These are phyloP conservation scores for Amazona guildingii DNA, from an alignment of 2,113 vertebrate genomes.

Conservation along the genomic window DNA sequence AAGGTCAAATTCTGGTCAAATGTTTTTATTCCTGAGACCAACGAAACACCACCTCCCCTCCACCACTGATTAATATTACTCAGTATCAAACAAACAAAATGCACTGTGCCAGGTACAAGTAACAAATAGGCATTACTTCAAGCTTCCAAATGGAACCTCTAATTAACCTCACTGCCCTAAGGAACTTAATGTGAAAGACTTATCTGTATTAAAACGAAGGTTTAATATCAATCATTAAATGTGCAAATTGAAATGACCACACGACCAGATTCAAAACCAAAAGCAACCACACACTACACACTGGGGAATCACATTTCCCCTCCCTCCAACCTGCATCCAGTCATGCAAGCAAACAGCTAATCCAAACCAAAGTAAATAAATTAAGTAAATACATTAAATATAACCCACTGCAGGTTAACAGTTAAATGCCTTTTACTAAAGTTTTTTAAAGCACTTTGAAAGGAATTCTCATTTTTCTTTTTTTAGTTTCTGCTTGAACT, in stretches of 20 bases:
- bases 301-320: background rate
- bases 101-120: background rate
- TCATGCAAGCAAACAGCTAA: background rate
- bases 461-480: background rate
- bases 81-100: background rate
- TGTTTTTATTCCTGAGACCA: background rate
- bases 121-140: background rate
- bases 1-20: slow-evolving; percentile 41
- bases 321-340: background rate
- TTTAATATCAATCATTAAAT: background rate
- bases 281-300: background rate
- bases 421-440: background rate
- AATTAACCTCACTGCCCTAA: background rate
- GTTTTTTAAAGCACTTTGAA: background rate
- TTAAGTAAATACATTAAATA: background rate
- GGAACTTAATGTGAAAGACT: background rate
- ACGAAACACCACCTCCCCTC: background rate
- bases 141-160: background rate
- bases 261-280: background rate
- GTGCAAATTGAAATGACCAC: background rate
- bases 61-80: background rate
- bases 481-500: background rate
- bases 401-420: background rate
- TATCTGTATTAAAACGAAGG: background rate
- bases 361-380: background rate